Conservation (phyloP, 1,140 invertebrate species). For the Hydropsyche tenuis region DNA sequence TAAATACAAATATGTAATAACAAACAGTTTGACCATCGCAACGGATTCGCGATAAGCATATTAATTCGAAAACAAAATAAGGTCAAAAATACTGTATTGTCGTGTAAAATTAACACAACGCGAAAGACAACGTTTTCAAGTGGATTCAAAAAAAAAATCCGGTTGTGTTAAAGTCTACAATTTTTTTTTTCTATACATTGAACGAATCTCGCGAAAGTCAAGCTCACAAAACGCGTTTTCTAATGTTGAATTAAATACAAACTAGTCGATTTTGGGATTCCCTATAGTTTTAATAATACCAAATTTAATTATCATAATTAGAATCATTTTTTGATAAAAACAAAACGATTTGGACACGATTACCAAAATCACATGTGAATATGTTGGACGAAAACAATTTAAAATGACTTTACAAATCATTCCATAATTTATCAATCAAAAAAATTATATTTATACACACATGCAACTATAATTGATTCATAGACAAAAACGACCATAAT, state of each 20-base stretch:
- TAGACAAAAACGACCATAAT: too few species aligned
- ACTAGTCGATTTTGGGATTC: neutral
- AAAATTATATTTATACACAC: too few species aligned
- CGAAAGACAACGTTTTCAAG: neutral
- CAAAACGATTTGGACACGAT: too few species aligned
- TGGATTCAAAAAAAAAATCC: neutral
- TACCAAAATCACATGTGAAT: too few species aligned
- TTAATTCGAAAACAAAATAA: neutral
- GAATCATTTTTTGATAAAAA: too few species aligned
- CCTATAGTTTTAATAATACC: too few species aligned
- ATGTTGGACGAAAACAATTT: too few species aligned
- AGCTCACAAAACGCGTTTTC: neutral
- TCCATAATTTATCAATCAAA: too few species aligned
- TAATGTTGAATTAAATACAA: neutral
- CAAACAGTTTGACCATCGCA: neutral
- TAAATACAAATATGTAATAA: conserved; percentile 1
- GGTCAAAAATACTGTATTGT: neutral
- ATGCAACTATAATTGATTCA: too few species aligned
- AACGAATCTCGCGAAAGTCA: neutral
- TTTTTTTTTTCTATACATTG: neutral
- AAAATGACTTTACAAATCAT: too few species aligned
- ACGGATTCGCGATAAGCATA: neutral
- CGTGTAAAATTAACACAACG: neutral
- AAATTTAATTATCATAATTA: too few species aligned
- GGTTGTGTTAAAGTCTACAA: too few species aligned